These are phyloP conservation scores for Choloepus hoffmanni DNA, from an alignment of 2,113 vertebrate genomes.

Conservation along the genomic window DNA sequence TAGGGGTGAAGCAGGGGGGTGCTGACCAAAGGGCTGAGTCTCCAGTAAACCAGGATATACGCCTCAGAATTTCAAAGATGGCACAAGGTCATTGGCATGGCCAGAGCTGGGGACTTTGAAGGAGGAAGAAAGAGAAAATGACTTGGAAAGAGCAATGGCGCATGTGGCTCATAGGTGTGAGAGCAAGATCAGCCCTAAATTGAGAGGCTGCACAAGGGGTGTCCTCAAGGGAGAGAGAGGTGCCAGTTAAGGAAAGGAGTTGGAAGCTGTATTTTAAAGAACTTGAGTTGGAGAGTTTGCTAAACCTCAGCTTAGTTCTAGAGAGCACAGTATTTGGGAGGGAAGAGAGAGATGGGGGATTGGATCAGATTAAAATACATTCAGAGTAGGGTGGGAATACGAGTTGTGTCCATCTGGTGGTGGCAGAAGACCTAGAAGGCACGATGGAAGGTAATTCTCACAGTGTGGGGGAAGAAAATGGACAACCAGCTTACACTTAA, in stretches of 20 bases:
- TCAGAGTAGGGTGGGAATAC: not conserved
- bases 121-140: not conserved
- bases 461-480: not conserved
- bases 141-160: not conserved
- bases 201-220: not conserved
- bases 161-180: not conserved
- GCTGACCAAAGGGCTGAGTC: not conserved
- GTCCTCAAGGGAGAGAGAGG: not conserved
- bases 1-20: not conserved
- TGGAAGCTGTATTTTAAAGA: no score
- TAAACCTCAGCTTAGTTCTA: not conserved
- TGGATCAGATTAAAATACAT: not conserved
- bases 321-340: not conserved
- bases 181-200: not conserved
- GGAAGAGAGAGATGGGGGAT: not conserved
- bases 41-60: not conserved
- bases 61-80: not conserved
- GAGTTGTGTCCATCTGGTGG: not conserved
- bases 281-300: not conserved
- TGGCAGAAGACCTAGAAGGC: not conserved
- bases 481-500: not conserved
- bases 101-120: not conserved
- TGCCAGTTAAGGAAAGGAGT: not conserved
- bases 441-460: not conserved
- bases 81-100: not conserved